These are phyloP conservation scores for Resseliella maxima DNA, from an alignment of 2,888 invertebrate genomes.

Conservation along the genomic window DNA sequence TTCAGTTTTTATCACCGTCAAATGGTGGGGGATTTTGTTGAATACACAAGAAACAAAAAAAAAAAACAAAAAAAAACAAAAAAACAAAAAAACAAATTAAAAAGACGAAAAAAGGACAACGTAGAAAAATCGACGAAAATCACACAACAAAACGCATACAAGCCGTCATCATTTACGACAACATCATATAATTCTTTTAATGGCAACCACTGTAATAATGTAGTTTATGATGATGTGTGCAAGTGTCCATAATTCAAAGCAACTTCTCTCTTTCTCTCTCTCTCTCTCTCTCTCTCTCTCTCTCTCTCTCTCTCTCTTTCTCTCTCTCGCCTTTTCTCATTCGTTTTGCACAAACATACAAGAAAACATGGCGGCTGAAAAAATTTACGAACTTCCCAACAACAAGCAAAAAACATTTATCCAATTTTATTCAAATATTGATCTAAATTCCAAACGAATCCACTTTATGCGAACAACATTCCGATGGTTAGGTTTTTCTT, in stretches of 20 bases:
- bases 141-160: neutral
- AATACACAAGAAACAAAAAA: neutral
- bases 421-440: conserved; percentile 10
- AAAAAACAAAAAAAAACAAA: neutral
- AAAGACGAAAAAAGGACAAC: neutral
- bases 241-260: conserved; percentile 11
- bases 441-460: conserved; percentile 2
- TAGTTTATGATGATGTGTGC: conserved; percentile 40
- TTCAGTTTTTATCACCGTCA: neutral
- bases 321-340: too few relatives aligned
- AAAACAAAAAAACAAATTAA: too few relatives aligned
- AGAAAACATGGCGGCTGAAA: conserved; percentile 20
- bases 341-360: neutral
- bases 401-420: neutral
- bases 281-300: too few relatives aligned
- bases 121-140: neutral
- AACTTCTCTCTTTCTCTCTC: too few relatives aligned
- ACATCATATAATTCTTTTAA: conserved; percentile 30
- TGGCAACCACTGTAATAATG: conserved; percentile 38
- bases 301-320: too few relatives aligned
- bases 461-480: neutral
- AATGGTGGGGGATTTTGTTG: too few relatives aligned
- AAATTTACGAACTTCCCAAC: neutral
- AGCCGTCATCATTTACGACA: neutral
- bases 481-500: neutral